Evolutionary conservation across 1,140 invertebrate genomes (phyloP), one percentile per base, ranked within the genome.

Genomic region (Daktulosphaira vitifoliae): DNA sequence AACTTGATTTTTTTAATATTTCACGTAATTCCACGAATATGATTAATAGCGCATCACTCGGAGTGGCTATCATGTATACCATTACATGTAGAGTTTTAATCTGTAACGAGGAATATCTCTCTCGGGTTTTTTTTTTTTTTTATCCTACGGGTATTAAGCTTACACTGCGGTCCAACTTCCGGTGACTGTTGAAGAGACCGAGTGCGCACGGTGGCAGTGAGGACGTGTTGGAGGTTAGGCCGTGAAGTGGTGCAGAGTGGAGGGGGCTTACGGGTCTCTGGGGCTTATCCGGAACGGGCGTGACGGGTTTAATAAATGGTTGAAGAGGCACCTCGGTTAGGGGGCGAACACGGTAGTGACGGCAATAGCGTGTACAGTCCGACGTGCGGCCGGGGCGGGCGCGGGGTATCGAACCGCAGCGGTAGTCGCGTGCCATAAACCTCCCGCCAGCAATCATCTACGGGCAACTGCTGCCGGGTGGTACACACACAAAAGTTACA

Each of bases 301-400:
- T 62, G 56, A 62, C 56, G 56, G 56, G 56, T 62, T 62, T 62
- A 62, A 62, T 62, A 62, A 62, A 62, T 62, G 56, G 56, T 62
- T 62, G 56, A 62, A 62, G 56, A 62, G 56, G 56, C 56, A 62
- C 56, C 56, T 62, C 56, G 56, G 56, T 33, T 46, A 22, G 42
- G n/a, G 18, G 18, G 42, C 42, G 56, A 48, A 48, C 42, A 39
- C 56, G 56, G 56, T 37, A 62, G 56, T 48, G 56, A 62, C 56
- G 56, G 39, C 56, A 23, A 48, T 62, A 44, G 42, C 56, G 25
- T 59, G 54, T 59, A 59, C 33, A 56, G 54, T 59, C 54, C 56
- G 56, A 33, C 7, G 42, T 16, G 23, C 23, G 16, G 25, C n/a
- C 39, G 39, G 39, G 3, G 39, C 39, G 39, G 11, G 42, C 44